These are phyloP conservation scores for Brachionichthys hirsutus DNA, from an alignment of 2,113 vertebrate species.

Conservation along the genomic window DNA sequence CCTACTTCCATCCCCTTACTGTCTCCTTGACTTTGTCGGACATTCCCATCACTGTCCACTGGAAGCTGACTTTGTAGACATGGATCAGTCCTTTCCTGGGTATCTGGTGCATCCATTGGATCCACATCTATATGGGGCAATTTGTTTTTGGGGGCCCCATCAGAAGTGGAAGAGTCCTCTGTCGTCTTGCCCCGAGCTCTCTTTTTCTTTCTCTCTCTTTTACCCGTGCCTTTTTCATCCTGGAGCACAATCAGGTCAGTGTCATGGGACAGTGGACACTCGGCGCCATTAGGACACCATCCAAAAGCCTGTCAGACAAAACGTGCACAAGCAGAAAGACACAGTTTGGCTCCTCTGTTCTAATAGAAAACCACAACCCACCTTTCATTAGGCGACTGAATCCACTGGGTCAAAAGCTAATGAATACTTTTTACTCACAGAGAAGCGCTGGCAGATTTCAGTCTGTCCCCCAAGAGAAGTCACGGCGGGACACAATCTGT, in stretches of 20 bases:
- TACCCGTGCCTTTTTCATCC: constrained; percentile 81
- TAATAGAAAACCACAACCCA: too few relatives aligned
- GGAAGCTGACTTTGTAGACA: neutral
- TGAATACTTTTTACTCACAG: constrained; percentile 50
- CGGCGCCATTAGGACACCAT: constrained; percentile 89
- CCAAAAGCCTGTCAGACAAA: constrained; percentile 85
- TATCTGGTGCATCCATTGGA: constrained; percentile 9
- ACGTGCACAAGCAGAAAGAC: neutral
- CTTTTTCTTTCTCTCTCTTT: constrained; percentile 82
- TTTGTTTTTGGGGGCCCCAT: constrained; percentile 62
- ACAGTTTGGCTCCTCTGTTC: too few relatives aligned
- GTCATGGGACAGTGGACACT: constrained; percentile 90
- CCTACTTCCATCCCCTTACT: constrained; percentile 12
- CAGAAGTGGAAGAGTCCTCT: constrained; percentile 11
- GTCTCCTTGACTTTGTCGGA: constrained; percentile 1
- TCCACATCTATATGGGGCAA: constrained; percentile 62
- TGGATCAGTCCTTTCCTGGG: constrained; percentile 29
- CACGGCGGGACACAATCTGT: constrained; percentile 56
- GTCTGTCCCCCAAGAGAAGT: constrained; percentile 26
- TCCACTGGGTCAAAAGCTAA: neutral
- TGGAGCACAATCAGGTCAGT: constrained; percentile 92
- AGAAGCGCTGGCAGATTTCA: constrained; percentile 64
- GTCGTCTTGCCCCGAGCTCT: constrained; percentile 40
- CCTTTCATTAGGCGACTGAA: neutral
- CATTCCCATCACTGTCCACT: neutral